Evolutionary conservation across 2,113 vertebrate genomes (phyloP), one percentile per base, ranked within the genome.

Genomic region (Atherinomorus stipes): DNA sequence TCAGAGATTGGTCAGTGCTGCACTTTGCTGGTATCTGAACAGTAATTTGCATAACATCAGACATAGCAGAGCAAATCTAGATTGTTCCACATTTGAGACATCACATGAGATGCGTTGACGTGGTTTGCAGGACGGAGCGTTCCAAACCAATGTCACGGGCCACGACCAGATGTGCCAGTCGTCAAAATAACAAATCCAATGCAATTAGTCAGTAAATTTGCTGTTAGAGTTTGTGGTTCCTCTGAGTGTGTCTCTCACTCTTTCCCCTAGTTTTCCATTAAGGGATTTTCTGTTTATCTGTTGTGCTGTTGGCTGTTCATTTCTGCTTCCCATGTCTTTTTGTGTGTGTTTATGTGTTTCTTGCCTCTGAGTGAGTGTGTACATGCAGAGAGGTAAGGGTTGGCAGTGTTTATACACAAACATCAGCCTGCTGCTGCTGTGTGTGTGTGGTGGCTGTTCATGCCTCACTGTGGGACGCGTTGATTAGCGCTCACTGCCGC

Each of bases 401-500:
- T 88, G 85, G 84, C 72, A 49, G 45, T 78, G 78, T 88, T 77
- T 89, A 12, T 80, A 78, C 47, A 68, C 52, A 62, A 82, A 69
- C 88, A 85, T 81, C 71, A 71, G 54, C 56, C 60, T 70, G 58
- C 56, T 64, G 69, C 66, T 76, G 54, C 67, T 64, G 71, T 64
- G 68, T 83, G 80, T 75, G 44, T 72, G 64, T 73, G 5, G 64
- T 73, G 80, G 81, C 88, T 80, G 92, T 92, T 93, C 91, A 93
- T 91, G 93, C 89, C 77, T 92, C 86, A 79, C 90, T 85, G 89
- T 89, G 88, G 89, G 89, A 91, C 67, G 58, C 90, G 83, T 93
- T 93, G 92, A 93, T 93, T 93, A 93, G 90, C 37, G 84, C 83
- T 78, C 73, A 71, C 88, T 76, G 89, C 80, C 37, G 89, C 89